Evolutionary conservation across 2,888 invertebrate genomes (phyloP).

Genomic region (Caenorhabditis parvicauda): DNA sequence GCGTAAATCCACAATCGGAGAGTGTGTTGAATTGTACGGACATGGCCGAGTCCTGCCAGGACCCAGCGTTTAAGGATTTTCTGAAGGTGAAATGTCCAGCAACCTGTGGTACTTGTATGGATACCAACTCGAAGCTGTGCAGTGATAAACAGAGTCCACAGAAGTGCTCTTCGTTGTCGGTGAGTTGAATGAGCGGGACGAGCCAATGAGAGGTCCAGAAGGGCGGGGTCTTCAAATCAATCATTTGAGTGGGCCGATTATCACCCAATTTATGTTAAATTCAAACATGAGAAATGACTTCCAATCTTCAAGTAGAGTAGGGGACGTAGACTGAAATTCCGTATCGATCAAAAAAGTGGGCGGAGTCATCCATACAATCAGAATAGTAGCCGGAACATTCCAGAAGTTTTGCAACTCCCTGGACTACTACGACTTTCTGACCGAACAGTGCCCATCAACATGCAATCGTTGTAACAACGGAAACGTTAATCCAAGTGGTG

Average conservation of each 20-base stretch:
- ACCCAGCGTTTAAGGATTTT: slow-evolving; percentile 16
- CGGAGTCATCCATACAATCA: no score
- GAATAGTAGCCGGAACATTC: no score
- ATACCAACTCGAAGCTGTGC: slow-evolving; percentile 32
- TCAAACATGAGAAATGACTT: no score
- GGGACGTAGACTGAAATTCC: no score
- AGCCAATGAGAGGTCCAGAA: no score
- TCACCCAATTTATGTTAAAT: neutral
- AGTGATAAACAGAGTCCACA: slow-evolving; percentile 14
- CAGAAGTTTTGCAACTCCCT: slow-evolving; percentile 31
- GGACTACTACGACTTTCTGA: slow-evolving; percentile 30
- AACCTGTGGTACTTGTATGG: slow-evolving; percentile 31
- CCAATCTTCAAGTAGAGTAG: no score
- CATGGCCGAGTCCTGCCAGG: slow-evolving; percentile 21
- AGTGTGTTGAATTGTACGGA: slow-evolving; percentile 25
- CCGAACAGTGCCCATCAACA: slow-evolving; percentile 28
- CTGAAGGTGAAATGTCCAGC: slow-evolving; percentile 37
- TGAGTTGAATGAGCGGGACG: neutral
- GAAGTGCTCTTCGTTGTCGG: slow-evolving; percentile 22
- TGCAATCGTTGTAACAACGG: slow-evolving; percentile 30
- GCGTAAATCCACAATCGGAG: slow-evolving; percentile 31
- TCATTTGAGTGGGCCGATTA: no score
- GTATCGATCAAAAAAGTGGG: no score
- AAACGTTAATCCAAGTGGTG: slow-evolving; percentile 5
- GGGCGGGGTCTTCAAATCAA: no score